These are phyloP conservation scores for Maccullochella peelii DNA, from an alignment of 2,113 vertebrate genomes.

Conservation along the genomic window DNA sequence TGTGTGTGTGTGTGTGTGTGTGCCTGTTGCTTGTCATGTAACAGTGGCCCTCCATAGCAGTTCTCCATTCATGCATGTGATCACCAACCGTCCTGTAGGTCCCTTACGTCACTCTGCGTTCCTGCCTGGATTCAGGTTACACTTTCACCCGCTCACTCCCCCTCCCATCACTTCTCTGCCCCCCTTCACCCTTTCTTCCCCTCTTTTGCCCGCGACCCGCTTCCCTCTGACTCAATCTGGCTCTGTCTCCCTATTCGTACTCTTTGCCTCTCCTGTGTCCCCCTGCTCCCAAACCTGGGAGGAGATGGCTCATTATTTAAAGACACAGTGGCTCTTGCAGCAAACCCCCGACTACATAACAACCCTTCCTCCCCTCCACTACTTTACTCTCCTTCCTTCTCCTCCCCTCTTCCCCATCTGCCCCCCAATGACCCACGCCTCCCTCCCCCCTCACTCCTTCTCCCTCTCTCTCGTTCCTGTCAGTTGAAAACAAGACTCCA, in stretches of 20 bases:
- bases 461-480: conserved; percentile 28
- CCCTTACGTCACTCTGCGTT: conserved; percentile 77
- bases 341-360: conserved; percentile 21
- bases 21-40: conserved; percentile 58
- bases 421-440: conserved; percentile 33
- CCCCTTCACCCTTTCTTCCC: not conserved
- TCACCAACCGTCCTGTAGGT: conserved; percentile 79
- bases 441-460: not conserved
- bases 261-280: conserved; percentile 38
- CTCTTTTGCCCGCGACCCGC: not conserved
- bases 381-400: conserved; percentile 14
- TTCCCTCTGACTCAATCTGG: not conserved
- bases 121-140: conserved; percentile 75
- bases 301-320: conserved; percentile 72
- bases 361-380: conserved; percentile 12
- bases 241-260: conserved; percentile 13
- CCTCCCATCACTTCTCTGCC: conserved; percentile 26
- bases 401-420: conserved; percentile 20
- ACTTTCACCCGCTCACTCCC: conserved; percentile 49
- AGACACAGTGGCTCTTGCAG: conserved; percentile 44
- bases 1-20: not conserved
- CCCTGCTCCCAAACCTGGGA: conserved; percentile 47
- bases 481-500: conserved; percentile 72
- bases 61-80: conserved; percentile 81
- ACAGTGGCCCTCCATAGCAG: conserved; percentile 64